Conservation (phyloP, 2,888 invertebrate species). For the Zeuzera pyrina region DNA sequence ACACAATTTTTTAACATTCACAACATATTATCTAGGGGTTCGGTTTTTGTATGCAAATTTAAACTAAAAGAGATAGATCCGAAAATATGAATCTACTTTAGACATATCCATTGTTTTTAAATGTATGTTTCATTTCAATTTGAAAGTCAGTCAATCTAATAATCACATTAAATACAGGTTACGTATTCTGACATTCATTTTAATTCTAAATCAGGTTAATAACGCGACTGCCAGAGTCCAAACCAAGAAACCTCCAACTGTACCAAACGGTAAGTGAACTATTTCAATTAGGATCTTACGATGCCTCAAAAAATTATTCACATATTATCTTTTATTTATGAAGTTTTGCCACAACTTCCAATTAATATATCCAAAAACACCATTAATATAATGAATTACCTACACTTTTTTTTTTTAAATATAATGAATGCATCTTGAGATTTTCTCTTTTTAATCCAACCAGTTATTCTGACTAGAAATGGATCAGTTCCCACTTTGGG, state of each 20-base stretch:
- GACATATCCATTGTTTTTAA: too few species aligned
- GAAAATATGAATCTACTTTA: too few species aligned
- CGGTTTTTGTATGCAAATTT: too few species aligned
- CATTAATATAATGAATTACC: background rate
- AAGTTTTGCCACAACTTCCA: background rate
- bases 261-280: slow-evolving; percentile 89
- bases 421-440: slow-evolving; percentile 54
- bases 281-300: background rate
- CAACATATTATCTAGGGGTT: too few species aligned
- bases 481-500: slow-evolving; percentile 77
- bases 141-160: too few species aligned
- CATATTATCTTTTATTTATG: slow-evolving; percentile 1
- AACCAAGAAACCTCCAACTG: slow-evolving; percentile 96
- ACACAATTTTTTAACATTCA: too few species aligned
- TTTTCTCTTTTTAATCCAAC: slow-evolving; percentile 65
- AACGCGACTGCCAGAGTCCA: slow-evolving; percentile 99
- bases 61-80: too few species aligned
- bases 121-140: too few species aligned
- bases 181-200: too few species aligned
- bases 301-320: background rate
- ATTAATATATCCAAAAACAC: background rate
- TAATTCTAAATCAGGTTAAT: slow-evolving; percentile 87
- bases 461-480: slow-evolving; percentile 77
- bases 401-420: slow-evolving; percentile 7
- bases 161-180: too few species aligned